Evolutionary conservation across 2,888 invertebrate species (phyloP).

Genomic region (Euproctis similis): DNA sequence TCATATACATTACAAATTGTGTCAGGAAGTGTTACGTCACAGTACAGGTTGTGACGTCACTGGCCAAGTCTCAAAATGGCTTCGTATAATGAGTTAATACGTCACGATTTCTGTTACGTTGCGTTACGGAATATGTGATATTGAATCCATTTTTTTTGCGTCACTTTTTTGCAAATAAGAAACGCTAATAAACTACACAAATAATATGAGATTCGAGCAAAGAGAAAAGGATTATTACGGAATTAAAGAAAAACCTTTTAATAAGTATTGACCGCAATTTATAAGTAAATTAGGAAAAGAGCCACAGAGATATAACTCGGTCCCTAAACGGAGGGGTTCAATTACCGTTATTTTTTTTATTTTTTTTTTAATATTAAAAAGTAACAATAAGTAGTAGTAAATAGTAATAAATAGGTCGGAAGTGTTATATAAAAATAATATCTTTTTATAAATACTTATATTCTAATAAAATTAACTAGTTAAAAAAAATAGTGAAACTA

Average conservation of each 20-base stretch:
- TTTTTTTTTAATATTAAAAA: no score
- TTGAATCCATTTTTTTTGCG: no score
- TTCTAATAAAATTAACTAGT: conserved; percentile 40
- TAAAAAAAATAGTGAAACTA: conserved; percentile 33
- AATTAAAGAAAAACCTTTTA: conserved; percentile 42
- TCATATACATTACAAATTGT: conserved; percentile 24
- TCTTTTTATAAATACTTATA: conserved; percentile 67
- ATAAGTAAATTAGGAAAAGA: conserved; percentile 37
- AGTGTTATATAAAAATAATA: conserved; percentile 66
- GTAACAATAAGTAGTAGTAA: conserved; percentile 55
- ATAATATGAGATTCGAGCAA: conserved; percentile 61
- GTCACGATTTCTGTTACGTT: no score
- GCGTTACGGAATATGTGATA: no score
- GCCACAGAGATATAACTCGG: conserved; percentile 43
- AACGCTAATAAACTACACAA: conserved; percentile 52
- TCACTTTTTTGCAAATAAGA: conserved; percentile 39
- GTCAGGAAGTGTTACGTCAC: conserved; percentile 16
- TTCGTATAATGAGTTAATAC: no score
- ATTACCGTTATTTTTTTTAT: conserved; percentile 20
- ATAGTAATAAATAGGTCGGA: conserved; percentile 60
- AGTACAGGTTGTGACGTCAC: no score
- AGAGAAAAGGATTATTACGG: conserved; percentile 52
- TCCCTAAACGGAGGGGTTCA: conserved; percentile 29
- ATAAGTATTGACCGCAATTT: conserved; percentile 72
- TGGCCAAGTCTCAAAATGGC: no score